phyloP scores from a whole-genome alignment of 2,888 invertebrate species.

The Adineta ricciae region DNA sequence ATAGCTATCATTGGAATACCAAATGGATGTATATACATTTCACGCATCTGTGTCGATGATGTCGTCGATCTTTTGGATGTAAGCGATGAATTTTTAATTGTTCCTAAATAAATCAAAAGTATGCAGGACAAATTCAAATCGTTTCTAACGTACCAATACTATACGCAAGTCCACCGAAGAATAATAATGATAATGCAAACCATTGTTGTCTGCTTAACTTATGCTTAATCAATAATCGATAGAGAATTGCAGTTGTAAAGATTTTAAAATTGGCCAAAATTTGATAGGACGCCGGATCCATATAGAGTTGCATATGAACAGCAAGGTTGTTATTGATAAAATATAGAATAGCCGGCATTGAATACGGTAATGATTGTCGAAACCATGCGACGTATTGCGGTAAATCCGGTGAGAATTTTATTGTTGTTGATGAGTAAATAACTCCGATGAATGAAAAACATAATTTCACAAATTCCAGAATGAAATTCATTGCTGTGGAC shows the following conservation, averaged over 20 bases:
- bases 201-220: constrained; percentile 35
- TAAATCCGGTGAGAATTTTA: neutral
- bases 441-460: neutral
- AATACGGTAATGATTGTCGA: constrained; percentile 9
- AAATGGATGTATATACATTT: constrained; percentile 40
- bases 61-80: neutral
- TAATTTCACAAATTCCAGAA: neutral
- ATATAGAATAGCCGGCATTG: constrained; percentile 46
- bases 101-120: neutral
- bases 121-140: neutral
- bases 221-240: constrained; percentile 47
- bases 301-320: constrained; percentile 46
- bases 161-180: constrained; percentile 21
- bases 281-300: constrained; percentile 51
- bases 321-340: constrained; percentile 47
- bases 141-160: constrained; percentile 13
- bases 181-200: constrained; percentile 26
- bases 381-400: neutral
- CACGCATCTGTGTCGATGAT: neutral
- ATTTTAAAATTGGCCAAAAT: constrained; percentile 48
- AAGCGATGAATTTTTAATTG: neutral
- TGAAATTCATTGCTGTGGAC: neutral
- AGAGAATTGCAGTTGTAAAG: constrained; percentile 47
- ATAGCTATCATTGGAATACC: constrained; percentile 44
- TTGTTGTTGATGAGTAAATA: too few relatives aligned